phyloP scores from a whole-genome alignment of 2,797 vertebrate species.

The Parauchenoglanis ngamensis region DNA sequence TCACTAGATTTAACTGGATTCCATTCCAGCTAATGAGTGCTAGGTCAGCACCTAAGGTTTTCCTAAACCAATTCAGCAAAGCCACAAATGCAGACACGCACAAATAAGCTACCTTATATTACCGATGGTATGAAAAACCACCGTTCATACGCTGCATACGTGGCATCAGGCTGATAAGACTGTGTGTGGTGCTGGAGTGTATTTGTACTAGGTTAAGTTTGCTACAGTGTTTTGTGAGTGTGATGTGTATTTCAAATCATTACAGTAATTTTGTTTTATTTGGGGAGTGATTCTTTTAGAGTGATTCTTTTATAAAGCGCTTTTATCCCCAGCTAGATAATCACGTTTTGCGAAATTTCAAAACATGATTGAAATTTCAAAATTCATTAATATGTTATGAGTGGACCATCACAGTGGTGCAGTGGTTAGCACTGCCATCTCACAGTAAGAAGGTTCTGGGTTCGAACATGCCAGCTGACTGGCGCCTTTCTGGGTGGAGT shows the following conservation, averaged over 20 bases:
- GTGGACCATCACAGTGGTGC: not conserved
- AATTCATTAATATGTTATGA: not conserved
- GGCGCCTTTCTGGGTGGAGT: no score
- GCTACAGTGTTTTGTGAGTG: not conserved
- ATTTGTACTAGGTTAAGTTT: not conserved
- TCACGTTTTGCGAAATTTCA: not conserved
- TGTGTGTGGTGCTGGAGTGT: not conserved
- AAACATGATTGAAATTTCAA: not conserved
- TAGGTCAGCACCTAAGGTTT: slow-evolving; percentile 69
- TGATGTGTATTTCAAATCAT: not conserved
- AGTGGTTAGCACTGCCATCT: no score
- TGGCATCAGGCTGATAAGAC: slow-evolving; percentile 2
- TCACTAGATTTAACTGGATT: slow-evolving; percentile 72
- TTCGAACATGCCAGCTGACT: no score
- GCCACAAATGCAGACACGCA: slow-evolving; percentile 30
- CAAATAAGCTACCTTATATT: slow-evolving; percentile 24
- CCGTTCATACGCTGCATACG: not conserved
- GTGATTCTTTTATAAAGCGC: not conserved
- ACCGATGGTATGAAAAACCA: slow-evolving; percentile 4
- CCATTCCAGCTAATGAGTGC: slow-evolving; percentile 75
- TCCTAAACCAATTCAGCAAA: slow-evolving; percentile 51
- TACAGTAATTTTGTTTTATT: not conserved
- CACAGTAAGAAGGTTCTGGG: no score
- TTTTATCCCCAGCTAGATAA: not conserved
- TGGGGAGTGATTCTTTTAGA: not conserved